phyloP scores from a whole-genome alignment of 2,113 vertebrate species.

The Phaethornis superciliosus region DNA sequence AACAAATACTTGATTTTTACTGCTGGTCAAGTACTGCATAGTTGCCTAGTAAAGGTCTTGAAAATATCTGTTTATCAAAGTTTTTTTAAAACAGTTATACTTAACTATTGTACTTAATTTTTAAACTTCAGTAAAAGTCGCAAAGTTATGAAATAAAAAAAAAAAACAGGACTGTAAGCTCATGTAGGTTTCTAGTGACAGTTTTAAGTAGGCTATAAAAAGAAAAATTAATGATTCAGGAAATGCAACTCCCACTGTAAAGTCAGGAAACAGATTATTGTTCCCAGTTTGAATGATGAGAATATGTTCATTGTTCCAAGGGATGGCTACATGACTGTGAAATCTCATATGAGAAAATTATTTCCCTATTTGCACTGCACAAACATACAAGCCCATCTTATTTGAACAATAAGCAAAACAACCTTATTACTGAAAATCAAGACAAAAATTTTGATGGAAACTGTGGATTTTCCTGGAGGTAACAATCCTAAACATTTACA shows the following conservation, averaged over 20 bases:
- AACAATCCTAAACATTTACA: background rate
- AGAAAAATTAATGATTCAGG: background rate
- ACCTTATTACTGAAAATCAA: background rate
- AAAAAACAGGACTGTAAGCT: background rate
- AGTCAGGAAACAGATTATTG: background rate
- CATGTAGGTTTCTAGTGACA: background rate
- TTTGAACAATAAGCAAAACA: background rate
- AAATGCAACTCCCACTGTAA: background rate
- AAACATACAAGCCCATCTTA: background rate
- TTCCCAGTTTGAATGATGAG: background rate
- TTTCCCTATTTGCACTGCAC: slow-evolving; percentile 6
- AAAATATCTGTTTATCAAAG: background rate
- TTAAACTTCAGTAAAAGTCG: background rate
- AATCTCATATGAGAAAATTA: slow-evolving; percentile 1
- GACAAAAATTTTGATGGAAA: background rate
- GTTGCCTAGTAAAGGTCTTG: background rate
- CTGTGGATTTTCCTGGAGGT: background rate
- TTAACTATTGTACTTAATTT: background rate
- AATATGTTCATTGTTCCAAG: slow-evolving; percentile 14
- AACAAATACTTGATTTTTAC: background rate
- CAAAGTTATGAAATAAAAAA: background rate
- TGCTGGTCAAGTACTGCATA: background rate
- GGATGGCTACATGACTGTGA: background rate
- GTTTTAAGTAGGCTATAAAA: background rate
- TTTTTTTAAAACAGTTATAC: background rate